phyloP scores from a whole-genome alignment of 2,888 invertebrate genomes.

The Willowsia nigromaculata region DNA sequence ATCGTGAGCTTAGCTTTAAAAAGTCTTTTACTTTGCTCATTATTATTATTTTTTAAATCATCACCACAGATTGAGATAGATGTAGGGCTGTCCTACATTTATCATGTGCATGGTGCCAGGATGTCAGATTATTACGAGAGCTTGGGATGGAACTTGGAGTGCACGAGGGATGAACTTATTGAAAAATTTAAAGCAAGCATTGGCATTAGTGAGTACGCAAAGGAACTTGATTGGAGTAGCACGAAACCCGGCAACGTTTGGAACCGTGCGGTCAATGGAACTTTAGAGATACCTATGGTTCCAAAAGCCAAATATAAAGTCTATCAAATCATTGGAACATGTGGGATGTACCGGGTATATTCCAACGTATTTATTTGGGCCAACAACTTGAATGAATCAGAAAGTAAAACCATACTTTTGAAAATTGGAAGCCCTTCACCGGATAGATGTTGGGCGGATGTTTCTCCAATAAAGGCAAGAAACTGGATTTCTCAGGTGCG shows the following conservation, averaged over 20 bases:
- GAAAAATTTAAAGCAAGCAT: conserved; percentile 6
- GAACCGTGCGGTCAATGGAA: not conserved
- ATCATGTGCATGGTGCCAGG: not conserved
- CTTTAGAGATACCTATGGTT: not conserved
- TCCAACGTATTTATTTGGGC: not conserved
- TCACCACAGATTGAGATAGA: not conserved
- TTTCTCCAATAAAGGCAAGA: conserved; percentile 3
- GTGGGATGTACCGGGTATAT: conserved; percentile 21
- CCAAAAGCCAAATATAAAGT: not conserved
- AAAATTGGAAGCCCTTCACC: not conserved
- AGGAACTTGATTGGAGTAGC: not conserved
- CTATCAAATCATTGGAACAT: conserved; percentile 10
- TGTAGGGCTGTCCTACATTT: conserved; percentile 5
- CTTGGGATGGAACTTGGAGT: conserved; percentile 19
- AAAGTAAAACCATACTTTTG: not conserved
- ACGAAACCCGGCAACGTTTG: conserved; percentile 12
- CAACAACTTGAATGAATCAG: no score
- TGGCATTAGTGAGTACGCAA: not conserved
- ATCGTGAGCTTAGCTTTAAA: no score
- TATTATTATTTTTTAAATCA: no score
- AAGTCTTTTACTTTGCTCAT: no score
- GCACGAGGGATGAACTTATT: conserved; percentile 2
- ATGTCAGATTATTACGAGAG: conserved; percentile 19
- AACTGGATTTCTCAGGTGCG: not conserved
- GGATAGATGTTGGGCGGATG: conserved; percentile 40